These are phyloP conservation scores for Lathamus discolor DNA, from an alignment of 2,113 vertebrate genomes.

Conservation along the genomic window DNA sequence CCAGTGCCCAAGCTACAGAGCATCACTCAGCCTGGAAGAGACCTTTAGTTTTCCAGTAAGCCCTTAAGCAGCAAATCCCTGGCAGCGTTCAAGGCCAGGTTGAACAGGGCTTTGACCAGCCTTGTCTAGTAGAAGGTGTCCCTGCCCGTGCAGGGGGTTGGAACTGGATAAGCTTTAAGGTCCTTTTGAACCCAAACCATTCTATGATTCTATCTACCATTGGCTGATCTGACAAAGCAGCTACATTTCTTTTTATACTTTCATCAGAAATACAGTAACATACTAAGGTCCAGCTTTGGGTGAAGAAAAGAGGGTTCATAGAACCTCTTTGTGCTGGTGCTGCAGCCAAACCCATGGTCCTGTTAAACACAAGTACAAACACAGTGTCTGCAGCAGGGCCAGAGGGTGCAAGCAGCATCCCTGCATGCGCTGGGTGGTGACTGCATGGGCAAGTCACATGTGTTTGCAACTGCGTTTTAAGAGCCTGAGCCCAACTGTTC, in stretches of 20 bases:
- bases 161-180: neutral
- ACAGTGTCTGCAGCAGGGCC: neutral
- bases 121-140: neutral
- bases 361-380: neutral
- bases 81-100: neutral
- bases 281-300: neutral
- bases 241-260: neutral
- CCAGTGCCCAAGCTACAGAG: neutral
- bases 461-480: neutral
- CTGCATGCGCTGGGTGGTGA: neutral
- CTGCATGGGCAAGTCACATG: neutral
- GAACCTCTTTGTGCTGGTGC: neutral
- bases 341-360: neutral
- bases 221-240: neutral
- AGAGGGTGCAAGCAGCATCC: neutral
- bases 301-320: neutral
- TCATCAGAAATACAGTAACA: neutral
- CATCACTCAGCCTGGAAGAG: neutral
- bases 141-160: neutral
- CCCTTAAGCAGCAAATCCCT: neutral
- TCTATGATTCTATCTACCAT: neutral
- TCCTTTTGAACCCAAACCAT: neutral
- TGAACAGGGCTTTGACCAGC: neutral
- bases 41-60: neutral
- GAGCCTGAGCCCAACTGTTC: conserved; percentile 5